phyloP scores from a whole-genome alignment of 2,113 vertebrate genomes.

The Crypturellus undulatus region DNA sequence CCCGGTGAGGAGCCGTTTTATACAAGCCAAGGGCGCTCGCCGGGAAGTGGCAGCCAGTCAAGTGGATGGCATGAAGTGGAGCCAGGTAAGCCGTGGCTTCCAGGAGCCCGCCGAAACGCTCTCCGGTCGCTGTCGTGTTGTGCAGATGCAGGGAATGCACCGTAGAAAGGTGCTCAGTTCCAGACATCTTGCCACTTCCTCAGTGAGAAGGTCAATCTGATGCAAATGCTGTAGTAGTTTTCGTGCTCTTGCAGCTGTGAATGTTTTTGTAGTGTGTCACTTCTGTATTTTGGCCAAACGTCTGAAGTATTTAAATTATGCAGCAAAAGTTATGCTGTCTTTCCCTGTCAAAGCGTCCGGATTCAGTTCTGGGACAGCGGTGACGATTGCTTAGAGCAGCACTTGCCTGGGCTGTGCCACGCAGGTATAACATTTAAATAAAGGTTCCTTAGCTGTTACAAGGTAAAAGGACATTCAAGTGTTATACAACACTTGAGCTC shows the following conservation, averaged over 20 bases:
- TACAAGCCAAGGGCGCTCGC: conserved; percentile 94
- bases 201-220: neutral
- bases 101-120: neutral
- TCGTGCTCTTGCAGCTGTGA: conserved; percentile 65
- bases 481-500: conserved; percentile 41
- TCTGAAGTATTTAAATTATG: conserved; percentile 67
- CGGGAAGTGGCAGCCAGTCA: conserved; percentile 93
- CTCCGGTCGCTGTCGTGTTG: conserved; percentile 22
- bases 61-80: conserved; percentile 99
- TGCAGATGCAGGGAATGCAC: neutral
- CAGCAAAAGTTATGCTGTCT: conserved; percentile 26
- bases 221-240: conserved; percentile 17
- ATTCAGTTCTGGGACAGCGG: neutral
- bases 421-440: neutral
- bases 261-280: conserved; percentile 60
- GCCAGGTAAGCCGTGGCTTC: conserved; percentile 86
- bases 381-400: neutral
- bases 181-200: neutral
- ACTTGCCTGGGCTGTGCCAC: conserved; percentile 14
- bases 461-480: conserved; percentile 41
- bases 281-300: conserved; percentile 64
- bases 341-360: conserved; percentile 34
- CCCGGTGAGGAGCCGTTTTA: conserved; percentile 97
- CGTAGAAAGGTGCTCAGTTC: neutral
- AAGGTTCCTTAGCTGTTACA: conserved; percentile 2